Evolutionary conservation across 2,113 vertebrate genomes (phyloP).

Genomic region (Corythornis cristatus): DNA sequence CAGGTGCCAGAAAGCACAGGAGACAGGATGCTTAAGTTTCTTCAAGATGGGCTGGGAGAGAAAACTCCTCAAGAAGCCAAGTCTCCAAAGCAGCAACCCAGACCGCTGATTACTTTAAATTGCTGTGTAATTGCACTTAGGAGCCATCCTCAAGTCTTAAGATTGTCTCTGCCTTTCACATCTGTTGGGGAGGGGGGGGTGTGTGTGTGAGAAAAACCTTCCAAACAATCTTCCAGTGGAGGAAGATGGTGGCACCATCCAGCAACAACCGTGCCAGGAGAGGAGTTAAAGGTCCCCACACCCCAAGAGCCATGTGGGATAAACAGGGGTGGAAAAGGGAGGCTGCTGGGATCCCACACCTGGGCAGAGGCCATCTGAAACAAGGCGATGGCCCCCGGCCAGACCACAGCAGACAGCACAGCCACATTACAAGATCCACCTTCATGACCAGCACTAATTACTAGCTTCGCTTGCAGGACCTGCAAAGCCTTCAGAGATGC

Average conservation of each 20-base stretch:
- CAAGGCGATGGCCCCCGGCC: background rate
- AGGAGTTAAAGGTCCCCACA: background rate
- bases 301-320: background rate
- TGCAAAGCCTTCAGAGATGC: slow-evolving; percentile 8
- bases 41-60: background rate
- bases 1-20: background rate
- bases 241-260: background rate
- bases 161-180: background rate
- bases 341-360: background rate
- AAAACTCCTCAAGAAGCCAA: background rate
- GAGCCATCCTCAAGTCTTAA: background rate
- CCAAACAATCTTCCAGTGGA: background rate
- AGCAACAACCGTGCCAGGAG: fast-evolving
- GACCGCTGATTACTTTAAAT: background rate
- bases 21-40: background rate
- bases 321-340: background rate
- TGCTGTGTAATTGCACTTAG: background rate
- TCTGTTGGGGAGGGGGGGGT: background rate
- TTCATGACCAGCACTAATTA: slow-evolving; percentile 48
- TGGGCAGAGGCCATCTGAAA: background rate
- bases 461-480: background rate
- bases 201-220: background rate
- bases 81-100: background rate
- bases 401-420: background rate
- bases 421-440: slow-evolving; percentile 27